These are phyloP conservation scores for Alauda arvensis DNA, from an alignment of 2,797 vertebrate species.

Conservation along the genomic window DNA sequence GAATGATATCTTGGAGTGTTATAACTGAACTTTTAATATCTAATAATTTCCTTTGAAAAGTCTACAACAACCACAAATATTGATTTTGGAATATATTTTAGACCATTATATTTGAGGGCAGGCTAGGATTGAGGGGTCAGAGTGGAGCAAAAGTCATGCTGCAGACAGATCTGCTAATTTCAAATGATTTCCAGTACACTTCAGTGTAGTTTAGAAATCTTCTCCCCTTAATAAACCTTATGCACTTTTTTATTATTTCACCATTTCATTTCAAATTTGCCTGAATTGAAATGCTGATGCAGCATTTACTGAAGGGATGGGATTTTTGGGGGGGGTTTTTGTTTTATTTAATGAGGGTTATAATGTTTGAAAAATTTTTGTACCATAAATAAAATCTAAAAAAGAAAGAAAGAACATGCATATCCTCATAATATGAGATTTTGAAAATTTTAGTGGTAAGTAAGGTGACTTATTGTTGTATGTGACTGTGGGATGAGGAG, in stretches of 20 bases:
- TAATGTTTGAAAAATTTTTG: not conserved
- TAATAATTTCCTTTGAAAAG: not conserved
- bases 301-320: not conserved
- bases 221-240: not conserved
- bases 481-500: slow-evolving; percentile 32
- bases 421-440: not conserved
- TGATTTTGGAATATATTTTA: not conserved
- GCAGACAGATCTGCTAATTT: not conserved
- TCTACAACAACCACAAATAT: not conserved
- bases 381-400: not conserved
- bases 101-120: not conserved
- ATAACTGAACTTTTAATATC: not conserved
- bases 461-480: slow-evolving; percentile 27
- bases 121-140: not conserved
- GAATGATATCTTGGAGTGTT: not conserved
- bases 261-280: not conserved
- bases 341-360: not conserved
- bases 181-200: not conserved
- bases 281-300: not conserved
- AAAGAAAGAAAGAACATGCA: not conserved
- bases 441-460: not conserved
- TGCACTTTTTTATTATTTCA: not conserved
- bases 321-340: not conserved
- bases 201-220: not conserved
- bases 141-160: not conserved